phyloP scores from a whole-genome alignment of 2,113 vertebrate species.

The Ciconia maguari region DNA sequence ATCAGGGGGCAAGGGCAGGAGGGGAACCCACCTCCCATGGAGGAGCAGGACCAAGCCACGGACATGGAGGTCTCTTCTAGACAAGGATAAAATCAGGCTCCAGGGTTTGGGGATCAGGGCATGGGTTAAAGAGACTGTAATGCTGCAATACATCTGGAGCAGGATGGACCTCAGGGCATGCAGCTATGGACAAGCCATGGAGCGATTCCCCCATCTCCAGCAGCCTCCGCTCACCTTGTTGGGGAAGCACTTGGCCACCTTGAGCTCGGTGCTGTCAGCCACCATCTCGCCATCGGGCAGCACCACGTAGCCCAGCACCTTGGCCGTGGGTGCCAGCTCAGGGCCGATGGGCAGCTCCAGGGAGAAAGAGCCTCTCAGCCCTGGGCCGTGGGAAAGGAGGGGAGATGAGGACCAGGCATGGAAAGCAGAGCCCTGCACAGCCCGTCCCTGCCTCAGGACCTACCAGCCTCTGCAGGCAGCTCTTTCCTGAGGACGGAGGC shows the following conservation, averaged over 20 bases:
- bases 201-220: neutral
- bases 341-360: neutral
- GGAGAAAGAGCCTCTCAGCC: neutral
- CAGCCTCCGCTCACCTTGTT: neutral
- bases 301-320: neutral
- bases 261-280: neutral
- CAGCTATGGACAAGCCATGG: neutral
- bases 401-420: neutral
- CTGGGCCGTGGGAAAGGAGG: neutral
- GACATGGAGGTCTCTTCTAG: neutral
- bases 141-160: accelerated
- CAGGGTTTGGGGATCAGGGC: neutral
- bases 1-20: neutral
- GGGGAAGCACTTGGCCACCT: neutral
- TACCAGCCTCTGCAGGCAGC: neutral
- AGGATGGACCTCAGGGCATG: neutral
- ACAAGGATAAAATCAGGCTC: neutral
- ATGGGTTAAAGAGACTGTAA: neutral
- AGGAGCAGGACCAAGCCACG: neutral
- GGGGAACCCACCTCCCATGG: neutral
- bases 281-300: neutral
- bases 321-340: neutral
- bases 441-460: accelerated
- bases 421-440: neutral
- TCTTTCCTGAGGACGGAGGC: neutral